These are phyloP conservation scores for Plebejus argus DNA, from an alignment of 2,888 invertebrate species.

Conservation along the genomic window DNA sequence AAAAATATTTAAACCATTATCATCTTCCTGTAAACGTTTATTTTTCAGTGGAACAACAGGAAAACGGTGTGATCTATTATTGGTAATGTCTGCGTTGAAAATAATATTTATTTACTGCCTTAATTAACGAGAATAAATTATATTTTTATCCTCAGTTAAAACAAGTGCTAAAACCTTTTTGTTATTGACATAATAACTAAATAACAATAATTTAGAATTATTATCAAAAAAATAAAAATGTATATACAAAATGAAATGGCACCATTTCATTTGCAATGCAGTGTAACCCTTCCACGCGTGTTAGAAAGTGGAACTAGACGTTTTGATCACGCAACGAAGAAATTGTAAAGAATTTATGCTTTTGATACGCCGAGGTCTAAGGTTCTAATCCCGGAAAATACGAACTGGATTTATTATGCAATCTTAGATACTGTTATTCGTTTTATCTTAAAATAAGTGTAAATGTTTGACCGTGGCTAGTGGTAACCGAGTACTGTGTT, in stretches of 20 bases:
- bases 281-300: conserved; percentile 75
- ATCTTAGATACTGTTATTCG: not conserved
- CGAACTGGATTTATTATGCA: conserved; percentile 39
- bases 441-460: not conserved
- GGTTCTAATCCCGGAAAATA: conserved; percentile 58
- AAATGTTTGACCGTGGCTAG: not conserved
- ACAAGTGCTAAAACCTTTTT: not conserved
- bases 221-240: conserved; percentile 22
- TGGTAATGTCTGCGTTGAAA: conserved; percentile 35
- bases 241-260: conserved; percentile 18
- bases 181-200: not conserved
- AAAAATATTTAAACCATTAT: conserved; percentile 41
- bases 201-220: not conserved
- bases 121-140: not conserved
- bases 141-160: not conserved
- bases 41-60: conserved; percentile 49
- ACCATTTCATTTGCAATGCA: conserved; percentile 47
- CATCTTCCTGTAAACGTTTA: conserved; percentile 44
- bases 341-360: conserved; percentile 79
- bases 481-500: no score
- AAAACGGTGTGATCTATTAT: conserved; percentile 40
- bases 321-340: conserved; percentile 74
- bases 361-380: conserved; percentile 63
- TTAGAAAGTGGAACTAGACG: conserved; percentile 76
- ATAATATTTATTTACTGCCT: not conserved